A percentile compares a stretch with the other conserved stretches of the same genome.
Conservation (phyloP, 2,113 vertebrate species). For the Muntiacus muntjak region DNA sequence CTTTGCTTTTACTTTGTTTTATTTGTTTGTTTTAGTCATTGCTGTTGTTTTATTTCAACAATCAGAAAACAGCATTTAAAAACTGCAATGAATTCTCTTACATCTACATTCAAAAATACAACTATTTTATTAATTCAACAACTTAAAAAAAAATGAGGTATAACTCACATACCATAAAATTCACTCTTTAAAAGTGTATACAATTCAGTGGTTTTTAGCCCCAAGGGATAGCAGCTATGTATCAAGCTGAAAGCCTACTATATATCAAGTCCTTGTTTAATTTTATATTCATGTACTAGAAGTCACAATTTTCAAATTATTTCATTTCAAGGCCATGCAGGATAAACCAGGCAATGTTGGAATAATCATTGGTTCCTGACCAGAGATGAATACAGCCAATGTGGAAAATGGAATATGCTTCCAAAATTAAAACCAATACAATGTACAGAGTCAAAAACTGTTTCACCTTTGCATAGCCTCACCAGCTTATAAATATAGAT, state of each 20-base stretch:
- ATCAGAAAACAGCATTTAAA: slow-evolving; percentile 13
- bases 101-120: background rate
- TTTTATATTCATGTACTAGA: background rate
- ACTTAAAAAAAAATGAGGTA: background rate
- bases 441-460: background rate
- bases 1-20: background rate
- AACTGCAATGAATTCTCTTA: background rate
- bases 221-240: background rate
- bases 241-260: background rate
- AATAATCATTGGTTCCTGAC: background rate
- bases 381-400: background rate
- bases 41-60: background rate
- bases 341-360: background rate
- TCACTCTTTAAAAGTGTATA: background rate
- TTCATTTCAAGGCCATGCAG: background rate
- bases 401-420: background rate
- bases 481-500: background rate
- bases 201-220: background rate
- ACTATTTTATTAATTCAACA: background rate
- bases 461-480: background rate
- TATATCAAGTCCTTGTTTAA: background rate
- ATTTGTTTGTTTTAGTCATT: background rate
- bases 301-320: slow-evolving; percentile 1
- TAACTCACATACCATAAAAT: background rate
- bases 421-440: background rate